Percentiles rank a stretch among this genome's conserved stretches.
Conservation (phyloP, 2,113 vertebrate species). For the Bubo scandiacus region DNA sequence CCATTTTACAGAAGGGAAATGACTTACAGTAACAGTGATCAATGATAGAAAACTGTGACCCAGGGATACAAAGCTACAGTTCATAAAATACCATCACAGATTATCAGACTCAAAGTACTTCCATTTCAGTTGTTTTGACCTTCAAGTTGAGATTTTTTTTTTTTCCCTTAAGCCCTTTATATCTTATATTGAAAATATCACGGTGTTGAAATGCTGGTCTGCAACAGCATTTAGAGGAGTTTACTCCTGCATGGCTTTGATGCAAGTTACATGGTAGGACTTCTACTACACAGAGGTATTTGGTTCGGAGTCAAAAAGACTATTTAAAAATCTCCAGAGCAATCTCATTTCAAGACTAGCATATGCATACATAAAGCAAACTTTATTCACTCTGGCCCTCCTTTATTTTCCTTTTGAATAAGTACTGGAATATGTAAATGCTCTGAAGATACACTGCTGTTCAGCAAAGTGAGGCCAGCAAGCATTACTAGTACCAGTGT, state of each 20-base stretch:
- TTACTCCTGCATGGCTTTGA: background rate
- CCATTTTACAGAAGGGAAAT: background rate
- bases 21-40: background rate
- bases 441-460: background rate
- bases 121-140: background rate
- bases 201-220: background rate
- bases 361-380: background rate
- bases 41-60: background rate
- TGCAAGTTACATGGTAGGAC: background rate
- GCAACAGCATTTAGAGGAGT: background rate
- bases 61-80: background rate
- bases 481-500: background rate
- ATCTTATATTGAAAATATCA: background rate
- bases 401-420: background rate
- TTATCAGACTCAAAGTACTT: slow-evolving; percentile 7
- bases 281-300: background rate
- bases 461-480: background rate
- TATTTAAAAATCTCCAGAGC: background rate
- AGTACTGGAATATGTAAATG: background rate
- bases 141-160: background rate
- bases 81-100: background rate
- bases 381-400: background rate
- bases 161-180: background rate
- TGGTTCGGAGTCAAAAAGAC: background rate
- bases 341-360: background rate